These are phyloP conservation scores for Paelopatides confundens DNA, from an alignment of 53 echinoderm and acorn worm species.

Conservation along the genomic window DNA sequence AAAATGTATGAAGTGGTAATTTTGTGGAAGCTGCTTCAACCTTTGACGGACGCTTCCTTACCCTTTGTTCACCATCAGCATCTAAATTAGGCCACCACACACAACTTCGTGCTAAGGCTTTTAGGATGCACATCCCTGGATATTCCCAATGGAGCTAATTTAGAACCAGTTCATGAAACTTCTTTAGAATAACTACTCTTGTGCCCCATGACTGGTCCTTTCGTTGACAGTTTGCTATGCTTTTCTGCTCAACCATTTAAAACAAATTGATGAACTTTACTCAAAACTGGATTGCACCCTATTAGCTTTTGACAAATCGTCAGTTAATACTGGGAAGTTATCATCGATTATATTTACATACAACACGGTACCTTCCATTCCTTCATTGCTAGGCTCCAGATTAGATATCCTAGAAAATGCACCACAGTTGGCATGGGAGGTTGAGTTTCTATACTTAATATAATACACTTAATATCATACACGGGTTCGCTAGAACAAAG, in stretches of 20 bases:
- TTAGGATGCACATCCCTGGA: constrained; percentile 54
- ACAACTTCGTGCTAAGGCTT: constrained; percentile 53
- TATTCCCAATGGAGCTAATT: constrained; percentile 60
- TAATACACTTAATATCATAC: too few species aligned
- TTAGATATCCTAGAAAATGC: constrained; percentile 27
- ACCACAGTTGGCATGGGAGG: constrained; percentile 64
- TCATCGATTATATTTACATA: too few species aligned
- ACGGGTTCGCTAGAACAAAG: too few species aligned
- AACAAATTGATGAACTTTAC: too few species aligned
- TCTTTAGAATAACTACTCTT: constrained; percentile 29
- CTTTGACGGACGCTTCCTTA: constrained; percentile 41
- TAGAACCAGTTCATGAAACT: constrained; percentile 27
- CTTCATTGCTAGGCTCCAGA: too few species aligned
- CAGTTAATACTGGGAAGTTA: constrained; percentile 15
- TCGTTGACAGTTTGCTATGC: not conserved
- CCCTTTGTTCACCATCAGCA: constrained; percentile 48
- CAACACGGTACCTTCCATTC: constrained; percentile 39
- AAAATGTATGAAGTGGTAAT: constrained; percentile 62
- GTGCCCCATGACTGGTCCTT: constrained; percentile 42
- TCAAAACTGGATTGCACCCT: constrained; percentile 34
- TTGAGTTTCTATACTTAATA: constrained; percentile 63
- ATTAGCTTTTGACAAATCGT: constrained; percentile 28
- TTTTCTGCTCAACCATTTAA: too few species aligned
- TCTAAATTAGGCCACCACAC: constrained; percentile 69
- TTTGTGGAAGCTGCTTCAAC: constrained; percentile 47